Conservation (phyloP, 1,140 invertebrate species). For the Coptotermes formosanus region DNA sequence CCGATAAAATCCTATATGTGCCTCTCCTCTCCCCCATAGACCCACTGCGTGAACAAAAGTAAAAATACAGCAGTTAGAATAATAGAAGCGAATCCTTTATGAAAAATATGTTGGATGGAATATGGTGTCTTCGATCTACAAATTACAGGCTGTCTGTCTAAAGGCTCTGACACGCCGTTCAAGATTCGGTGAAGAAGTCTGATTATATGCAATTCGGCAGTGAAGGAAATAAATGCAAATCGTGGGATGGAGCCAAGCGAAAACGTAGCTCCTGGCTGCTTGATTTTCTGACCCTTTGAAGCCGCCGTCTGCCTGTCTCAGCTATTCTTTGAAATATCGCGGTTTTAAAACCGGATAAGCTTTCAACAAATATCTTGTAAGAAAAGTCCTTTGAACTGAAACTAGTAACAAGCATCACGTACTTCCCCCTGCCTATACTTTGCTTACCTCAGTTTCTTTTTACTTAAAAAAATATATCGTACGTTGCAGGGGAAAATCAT, state of each 20-base stretch:
- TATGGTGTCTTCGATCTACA: not conserved
- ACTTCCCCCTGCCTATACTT: not conserved
- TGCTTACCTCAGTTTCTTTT: not conserved
- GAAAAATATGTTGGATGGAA: too few species aligned
- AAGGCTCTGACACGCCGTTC: not conserved
- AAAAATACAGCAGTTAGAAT: too few species aligned
- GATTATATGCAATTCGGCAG: not conserved
- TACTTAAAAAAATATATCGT: too few species aligned
- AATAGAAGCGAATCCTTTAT: too few species aligned
- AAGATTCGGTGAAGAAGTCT: not conserved
- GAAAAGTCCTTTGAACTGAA: not conserved
- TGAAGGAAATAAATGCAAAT: not conserved
- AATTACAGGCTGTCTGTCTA: not conserved
- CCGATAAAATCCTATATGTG: too few species aligned
- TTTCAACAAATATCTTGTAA: not conserved
- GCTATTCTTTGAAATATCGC: conserved; percentile 6
- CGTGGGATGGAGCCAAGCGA: not conserved
- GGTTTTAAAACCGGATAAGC: conserved; percentile 9
- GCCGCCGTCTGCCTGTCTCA: not conserved
- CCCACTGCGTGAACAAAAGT: too few species aligned
- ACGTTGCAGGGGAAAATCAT: too few species aligned
- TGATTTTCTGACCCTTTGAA: not conserved
- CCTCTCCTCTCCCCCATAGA: too few species aligned
- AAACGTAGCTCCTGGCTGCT: not conserved
- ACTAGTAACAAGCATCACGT: not conserved